These are phyloP conservation scores for Hydroisotoma schaefferi DNA, from an alignment of 2,888 invertebrate genomes.

Conservation along the genomic window DNA sequence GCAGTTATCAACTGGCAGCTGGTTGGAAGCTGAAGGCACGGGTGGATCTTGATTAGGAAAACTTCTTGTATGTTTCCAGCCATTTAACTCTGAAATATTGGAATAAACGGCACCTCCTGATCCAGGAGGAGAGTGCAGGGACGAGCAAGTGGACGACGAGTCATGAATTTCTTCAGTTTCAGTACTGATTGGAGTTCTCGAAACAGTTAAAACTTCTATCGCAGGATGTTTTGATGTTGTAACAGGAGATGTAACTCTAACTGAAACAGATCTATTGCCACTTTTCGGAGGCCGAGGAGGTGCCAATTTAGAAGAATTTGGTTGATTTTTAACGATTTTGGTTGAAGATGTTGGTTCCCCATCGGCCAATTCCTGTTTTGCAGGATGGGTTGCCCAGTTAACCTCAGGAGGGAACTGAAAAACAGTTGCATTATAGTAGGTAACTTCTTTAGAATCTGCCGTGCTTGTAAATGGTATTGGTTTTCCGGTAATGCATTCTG, in stretches of 20 bases:
- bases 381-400: conserved; percentile 48
- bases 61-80: conserved; percentile 23
- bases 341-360: conserved; percentile 1
- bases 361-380: conserved; percentile 2
- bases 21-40: background rate
- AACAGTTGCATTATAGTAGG: conserved; percentile 38
- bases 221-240: conserved; percentile 23
- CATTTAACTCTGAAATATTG: conserved; percentile 31
- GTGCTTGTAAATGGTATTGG: conserved; percentile 49
- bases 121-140: conserved; percentile 45
- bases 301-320: conserved; percentile 19
- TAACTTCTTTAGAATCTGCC: conserved; percentile 31
- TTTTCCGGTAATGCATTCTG: conserved; percentile 81
- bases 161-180: conserved; percentile 44
- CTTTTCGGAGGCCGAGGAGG: conserved; percentile 48
- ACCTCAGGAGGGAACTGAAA: conserved; percentile 49
- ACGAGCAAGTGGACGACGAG: conserved; percentile 43
- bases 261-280: conserved; percentile 6
- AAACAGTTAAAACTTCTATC: conserved; percentile 7
- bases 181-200: conserved; percentile 7
- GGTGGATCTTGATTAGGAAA: conserved; percentile 23
- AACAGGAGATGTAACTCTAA: conserved; percentile 8
- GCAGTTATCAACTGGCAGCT: conserved; percentile 4
- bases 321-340: background rate
- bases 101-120: conserved; percentile 41